A percentile compares a stretch with the other conserved stretches of the same genome.
These are phyloP conservation scores for Pelusios castaneus DNA, from an alignment of 2,113 vertebrate genomes.

Conservation along the genomic window DNA sequence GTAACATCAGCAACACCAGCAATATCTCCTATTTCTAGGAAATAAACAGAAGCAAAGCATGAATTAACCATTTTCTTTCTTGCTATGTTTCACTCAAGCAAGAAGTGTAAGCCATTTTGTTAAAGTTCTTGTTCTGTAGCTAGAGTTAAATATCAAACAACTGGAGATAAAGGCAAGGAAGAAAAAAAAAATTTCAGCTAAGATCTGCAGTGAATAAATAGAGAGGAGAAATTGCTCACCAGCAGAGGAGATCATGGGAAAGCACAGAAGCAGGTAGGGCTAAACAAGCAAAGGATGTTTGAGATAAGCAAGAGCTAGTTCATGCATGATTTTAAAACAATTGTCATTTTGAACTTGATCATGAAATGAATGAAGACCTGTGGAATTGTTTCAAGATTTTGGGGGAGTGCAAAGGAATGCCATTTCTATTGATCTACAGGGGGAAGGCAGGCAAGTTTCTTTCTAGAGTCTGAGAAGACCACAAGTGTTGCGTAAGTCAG, in stretches of 20 bases:
- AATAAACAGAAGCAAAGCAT: slow-evolving; percentile 10
- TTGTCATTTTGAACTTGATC: neutral
- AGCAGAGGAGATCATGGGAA: neutral
- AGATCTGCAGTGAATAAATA: neutral
- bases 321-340: neutral
- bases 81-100: neutral
- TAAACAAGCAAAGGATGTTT: fast-evolving
- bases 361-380: neutral
- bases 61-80: neutral
- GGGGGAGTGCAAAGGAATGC: neutral
- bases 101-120: neutral
- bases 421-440: neutral
- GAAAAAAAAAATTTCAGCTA: fast-evolving
- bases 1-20: slow-evolving; percentile 99
- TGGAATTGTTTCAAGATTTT: fast-evolving
- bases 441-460: neutral
- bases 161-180: neutral
- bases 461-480: neutral
- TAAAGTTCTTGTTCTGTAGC: neutral
- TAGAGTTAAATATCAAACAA: neutral
- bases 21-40: slow-evolving; percentile 96
- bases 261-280: neutral
- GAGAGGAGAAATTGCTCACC: neutral
- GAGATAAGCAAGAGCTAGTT: neutral
- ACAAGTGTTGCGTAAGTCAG: neutral